These are phyloP conservation scores for Podargus strigoides DNA, from an alignment of 2,797 vertebrate species.

Conservation along the genomic window DNA sequence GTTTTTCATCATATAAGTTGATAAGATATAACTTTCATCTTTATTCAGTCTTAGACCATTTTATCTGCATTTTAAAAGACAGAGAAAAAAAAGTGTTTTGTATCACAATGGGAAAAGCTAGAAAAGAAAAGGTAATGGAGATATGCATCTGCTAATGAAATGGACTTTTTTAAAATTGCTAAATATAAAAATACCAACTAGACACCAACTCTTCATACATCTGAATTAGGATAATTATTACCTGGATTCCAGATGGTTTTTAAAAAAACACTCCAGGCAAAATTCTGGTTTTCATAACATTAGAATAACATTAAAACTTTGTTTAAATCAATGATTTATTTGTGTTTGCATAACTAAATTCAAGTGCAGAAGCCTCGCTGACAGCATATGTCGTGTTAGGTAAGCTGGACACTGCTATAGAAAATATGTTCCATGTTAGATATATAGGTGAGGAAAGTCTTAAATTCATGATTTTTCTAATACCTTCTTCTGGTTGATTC, in stretches of 20 bases:
- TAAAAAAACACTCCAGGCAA: background rate
- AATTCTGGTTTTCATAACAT: background rate
- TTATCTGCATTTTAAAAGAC: background rate
- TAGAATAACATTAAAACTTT: background rate
- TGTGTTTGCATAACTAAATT: background rate
- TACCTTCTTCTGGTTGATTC: background rate
- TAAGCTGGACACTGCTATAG: background rate
- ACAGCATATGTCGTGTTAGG: background rate
- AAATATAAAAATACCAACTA: background rate
- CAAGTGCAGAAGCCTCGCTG: background rate
- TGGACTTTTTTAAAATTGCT: background rate
- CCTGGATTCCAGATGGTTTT: background rate
- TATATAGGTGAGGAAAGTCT: background rate
- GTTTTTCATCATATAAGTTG: background rate
- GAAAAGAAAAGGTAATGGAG: background rate
- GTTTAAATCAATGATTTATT: background rate
- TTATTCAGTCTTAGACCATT: background rate
- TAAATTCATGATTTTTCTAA: background rate
- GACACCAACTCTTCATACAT: background rate
- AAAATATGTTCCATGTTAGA: background rate
- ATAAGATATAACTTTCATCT: background rate
- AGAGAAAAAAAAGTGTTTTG: background rate
- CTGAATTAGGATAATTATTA: conserved; percentile 31
- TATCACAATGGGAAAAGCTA: background rate
- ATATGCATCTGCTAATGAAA: background rate